Evolutionary conservation across 2,888 invertebrate genomes (phyloP).

Genomic region (Priocnemis perturbator): DNA sequence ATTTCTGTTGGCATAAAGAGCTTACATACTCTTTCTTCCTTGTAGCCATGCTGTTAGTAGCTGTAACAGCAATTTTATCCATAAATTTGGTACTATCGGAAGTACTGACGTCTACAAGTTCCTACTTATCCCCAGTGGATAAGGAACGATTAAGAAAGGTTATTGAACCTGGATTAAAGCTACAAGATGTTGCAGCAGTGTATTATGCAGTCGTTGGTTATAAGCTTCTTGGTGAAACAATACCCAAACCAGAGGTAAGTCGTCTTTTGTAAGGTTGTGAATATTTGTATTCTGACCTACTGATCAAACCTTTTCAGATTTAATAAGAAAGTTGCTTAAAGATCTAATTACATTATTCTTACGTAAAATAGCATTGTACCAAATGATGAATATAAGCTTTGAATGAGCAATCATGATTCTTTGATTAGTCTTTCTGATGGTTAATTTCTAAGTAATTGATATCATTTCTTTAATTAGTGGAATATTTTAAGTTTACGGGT

Average conservation of each 20-base stretch:
- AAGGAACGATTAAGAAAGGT: constrained; percentile 66
- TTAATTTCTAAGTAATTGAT: constrained; percentile 10
- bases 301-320: constrained; percentile 15
- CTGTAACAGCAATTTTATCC: constrained; percentile 7
- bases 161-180: constrained; percentile 65
- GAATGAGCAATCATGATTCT: constrained; percentile 64
- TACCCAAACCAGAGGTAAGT: constrained; percentile 78
- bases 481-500: not conserved
- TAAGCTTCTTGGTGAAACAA: constrained; percentile 80
- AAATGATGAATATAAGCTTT: constrained; percentile 62
- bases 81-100: constrained; percentile 44
- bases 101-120: constrained; percentile 66
- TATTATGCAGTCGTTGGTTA: constrained; percentile 87
- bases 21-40: constrained; percentile 10
- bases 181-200: constrained; percentile 80
- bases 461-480: not conserved
- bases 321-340: too few species aligned
- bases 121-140: constrained; percentile 67
- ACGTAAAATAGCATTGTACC: constrained; percentile 13
- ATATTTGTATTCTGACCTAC: constrained; percentile 1
- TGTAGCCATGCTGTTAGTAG: constrained; percentile 29
- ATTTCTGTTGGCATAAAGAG: not conserved
- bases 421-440: constrained; percentile 73
- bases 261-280: constrained; percentile 6
- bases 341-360: not conserved